A percentile compares a stretch with the other conserved stretches of the same genome.
Conservation (phyloP, 2,113 vertebrate species). For the Lucifuga dentata region DNA sequence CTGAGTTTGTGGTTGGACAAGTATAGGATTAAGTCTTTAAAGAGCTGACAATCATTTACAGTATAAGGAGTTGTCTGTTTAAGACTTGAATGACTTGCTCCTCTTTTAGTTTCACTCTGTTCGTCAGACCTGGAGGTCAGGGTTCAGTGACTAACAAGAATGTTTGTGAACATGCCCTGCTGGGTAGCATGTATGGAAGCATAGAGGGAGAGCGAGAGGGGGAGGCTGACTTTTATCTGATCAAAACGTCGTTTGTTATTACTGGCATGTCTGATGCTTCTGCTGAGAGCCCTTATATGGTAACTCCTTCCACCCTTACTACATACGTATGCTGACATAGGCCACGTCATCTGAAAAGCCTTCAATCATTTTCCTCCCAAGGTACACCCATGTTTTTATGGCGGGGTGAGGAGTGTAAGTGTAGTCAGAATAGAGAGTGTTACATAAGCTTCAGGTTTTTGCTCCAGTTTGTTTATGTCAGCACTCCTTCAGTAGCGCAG, state of each 20-base stretch:
- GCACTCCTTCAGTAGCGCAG: conserved; percentile 62
- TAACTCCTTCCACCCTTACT: conserved; percentile 16
- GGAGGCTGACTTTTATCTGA: conserved; percentile 77
- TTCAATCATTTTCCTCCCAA: conserved; percentile 35
- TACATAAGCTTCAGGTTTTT: conserved; percentile 65
- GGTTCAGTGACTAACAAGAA: conserved; percentile 81
- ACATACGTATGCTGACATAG: conserved; percentile 29
- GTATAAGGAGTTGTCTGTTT: conserved; percentile 5
- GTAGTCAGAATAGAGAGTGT: conserved; percentile 46
- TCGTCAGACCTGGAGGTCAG: conserved; percentile 59
- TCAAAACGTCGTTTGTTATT: conserved; percentile 69
- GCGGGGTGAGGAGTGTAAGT: conserved; percentile 18
- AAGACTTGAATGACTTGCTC: conserved; percentile 19
- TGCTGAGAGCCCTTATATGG: conserved; percentile 64
- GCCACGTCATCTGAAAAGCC: conserved; percentile 8
- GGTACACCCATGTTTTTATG: conserved; percentile 27
- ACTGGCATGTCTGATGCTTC: conserved; percentile 50
- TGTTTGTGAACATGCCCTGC: conserved; percentile 73
- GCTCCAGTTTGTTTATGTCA: conserved; percentile 65
- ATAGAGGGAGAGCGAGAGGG: conserved; percentile 38
- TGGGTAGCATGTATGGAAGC: conserved; percentile 67
- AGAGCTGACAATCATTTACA: conserved; percentile 49
- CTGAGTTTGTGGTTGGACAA: not conserved
- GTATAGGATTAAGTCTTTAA: not conserved
- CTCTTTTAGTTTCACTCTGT: conserved; percentile 33